phyloP scores from a whole-genome alignment of 2,888 invertebrate genomes.

The Lasiommata megera region DNA sequence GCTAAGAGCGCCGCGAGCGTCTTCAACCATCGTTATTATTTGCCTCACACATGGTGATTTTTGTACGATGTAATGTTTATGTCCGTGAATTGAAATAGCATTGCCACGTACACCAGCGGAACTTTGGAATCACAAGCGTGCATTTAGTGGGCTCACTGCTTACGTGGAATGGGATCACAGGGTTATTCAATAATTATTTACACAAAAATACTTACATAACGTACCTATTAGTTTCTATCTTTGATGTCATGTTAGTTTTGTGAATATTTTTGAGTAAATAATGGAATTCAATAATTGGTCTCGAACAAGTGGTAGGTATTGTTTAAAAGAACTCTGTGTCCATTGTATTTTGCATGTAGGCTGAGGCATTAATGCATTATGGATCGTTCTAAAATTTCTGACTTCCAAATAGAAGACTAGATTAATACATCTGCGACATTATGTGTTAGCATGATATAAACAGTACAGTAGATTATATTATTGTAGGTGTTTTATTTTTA shows the following conservation, averaged over 20 bases:
- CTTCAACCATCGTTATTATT: constrained; percentile 57
- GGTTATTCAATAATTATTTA: constrained; percentile 40
- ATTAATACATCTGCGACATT: constrained; percentile 22
- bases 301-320: constrained; percentile 49
- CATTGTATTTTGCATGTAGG: constrained; percentile 70
- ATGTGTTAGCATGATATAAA: constrained; percentile 31
- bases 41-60: constrained; percentile 75
- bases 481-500: constrained; percentile 21
- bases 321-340: constrained; percentile 49
- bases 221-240: constrained; percentile 9
- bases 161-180: constrained; percentile 70
- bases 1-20: constrained; percentile 67
- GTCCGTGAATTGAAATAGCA: constrained; percentile 59
- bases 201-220: constrained; percentile 56
- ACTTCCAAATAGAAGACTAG: constrained; percentile 14
- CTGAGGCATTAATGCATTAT: constrained; percentile 53
- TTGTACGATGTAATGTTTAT: constrained; percentile 53
- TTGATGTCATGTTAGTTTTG: constrained; percentile 9
- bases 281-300: constrained; percentile 22
- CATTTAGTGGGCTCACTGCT: constrained; percentile 75
- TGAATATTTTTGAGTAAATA: constrained; percentile 57
- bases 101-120: constrained; percentile 63
- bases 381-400: constrained; percentile 21
- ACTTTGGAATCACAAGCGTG: constrained; percentile 64
- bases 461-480: constrained; percentile 22